Percentiles rank a stretch among this genome's conserved stretches.
Evolutionary conservation across 2,113 vertebrate genomes (phyloP).

Genomic region (Sminthopsis crassicaudata): DNA sequence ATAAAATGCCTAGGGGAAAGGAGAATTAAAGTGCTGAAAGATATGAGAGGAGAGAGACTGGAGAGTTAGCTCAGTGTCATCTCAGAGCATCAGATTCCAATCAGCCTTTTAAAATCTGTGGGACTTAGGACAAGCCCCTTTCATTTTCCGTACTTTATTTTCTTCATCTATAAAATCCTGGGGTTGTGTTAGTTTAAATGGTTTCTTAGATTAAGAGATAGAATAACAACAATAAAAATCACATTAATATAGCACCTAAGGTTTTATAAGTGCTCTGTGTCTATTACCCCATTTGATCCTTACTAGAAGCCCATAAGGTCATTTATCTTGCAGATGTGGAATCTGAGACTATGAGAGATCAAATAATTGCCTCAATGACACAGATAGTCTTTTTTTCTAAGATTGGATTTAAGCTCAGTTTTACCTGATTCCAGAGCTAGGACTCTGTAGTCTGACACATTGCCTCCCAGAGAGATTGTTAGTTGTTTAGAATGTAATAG

Average conservation of each 20-base stretch:
- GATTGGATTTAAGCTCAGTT: neutral
- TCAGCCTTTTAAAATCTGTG: neutral
- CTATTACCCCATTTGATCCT: neutral
- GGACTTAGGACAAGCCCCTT: neutral
- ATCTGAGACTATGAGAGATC: slow-evolving; percentile 17
- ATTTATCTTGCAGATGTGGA: neutral
- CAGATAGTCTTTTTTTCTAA: neutral
- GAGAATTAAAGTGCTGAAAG: no score
- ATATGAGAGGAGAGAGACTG: no score
- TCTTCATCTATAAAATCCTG: neutral
- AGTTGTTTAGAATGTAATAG: neutral
- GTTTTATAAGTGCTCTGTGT: neutral
- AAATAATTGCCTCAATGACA: neutral
- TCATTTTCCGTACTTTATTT: neutral
- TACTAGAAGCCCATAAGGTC: neutral
- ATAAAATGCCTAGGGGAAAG: no score
- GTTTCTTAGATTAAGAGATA: neutral
- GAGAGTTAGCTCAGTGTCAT: no score
- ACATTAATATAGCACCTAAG: neutral
- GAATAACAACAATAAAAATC: neutral
- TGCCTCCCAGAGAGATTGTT: neutral
- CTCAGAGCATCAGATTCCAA: neutral
- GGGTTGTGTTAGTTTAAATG: neutral
- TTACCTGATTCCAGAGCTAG: neutral
- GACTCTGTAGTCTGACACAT: neutral